Evolutionary conservation across 2,888 invertebrate genomes (phyloP).

Genomic region (Drosophila engyochracea): DNA sequence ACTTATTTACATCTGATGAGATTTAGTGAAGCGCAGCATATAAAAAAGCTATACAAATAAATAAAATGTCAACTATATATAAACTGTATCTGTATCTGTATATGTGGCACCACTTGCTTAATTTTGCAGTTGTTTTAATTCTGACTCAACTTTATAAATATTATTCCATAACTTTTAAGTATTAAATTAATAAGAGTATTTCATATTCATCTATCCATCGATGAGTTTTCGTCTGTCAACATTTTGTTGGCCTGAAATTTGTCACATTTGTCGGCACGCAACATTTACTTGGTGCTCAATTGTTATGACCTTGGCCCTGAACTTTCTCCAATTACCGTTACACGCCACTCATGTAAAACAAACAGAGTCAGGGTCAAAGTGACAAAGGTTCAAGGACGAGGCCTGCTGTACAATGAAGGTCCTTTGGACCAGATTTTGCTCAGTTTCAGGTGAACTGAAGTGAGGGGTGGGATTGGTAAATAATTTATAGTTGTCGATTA

Average conservation of each 20-base stretch:
- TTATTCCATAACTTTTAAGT: not conserved
- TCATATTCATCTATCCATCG: not conserved
- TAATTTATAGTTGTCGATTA: not conserved
- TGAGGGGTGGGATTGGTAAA: not conserved
- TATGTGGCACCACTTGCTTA: not conserved
- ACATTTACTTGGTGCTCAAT: slow-evolving; percentile 35
- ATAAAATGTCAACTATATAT: no score
- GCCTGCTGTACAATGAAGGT: not conserved
- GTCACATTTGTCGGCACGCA: slow-evolving; percentile 39
- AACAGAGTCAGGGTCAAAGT: slow-evolving; percentile 25
- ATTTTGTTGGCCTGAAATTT: slow-evolving; percentile 28
- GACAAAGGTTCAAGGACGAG: slow-evolving; percentile 47
- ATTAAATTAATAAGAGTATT: not conserved
- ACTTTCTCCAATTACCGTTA: slow-evolving; percentile 52
- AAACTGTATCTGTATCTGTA: no score
- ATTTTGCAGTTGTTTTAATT: not conserved
- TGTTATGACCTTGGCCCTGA: slow-evolving; percentile 52
- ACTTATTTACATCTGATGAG: no score
- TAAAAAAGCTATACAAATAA: no score
- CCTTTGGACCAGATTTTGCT: not conserved
- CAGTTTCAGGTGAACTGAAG: not conserved
- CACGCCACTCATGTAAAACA: slow-evolving; percentile 25
- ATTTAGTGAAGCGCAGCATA: no score
- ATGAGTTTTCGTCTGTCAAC: slow-evolving; percentile 15
- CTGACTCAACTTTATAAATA: not conserved